A percentile compares a stretch with the other conserved stretches of the same genome.
These are phyloP conservation scores for Eumerus sabulonum DNA, from an alignment of 2,888 invertebrate species.

Conservation along the genomic window DNA sequence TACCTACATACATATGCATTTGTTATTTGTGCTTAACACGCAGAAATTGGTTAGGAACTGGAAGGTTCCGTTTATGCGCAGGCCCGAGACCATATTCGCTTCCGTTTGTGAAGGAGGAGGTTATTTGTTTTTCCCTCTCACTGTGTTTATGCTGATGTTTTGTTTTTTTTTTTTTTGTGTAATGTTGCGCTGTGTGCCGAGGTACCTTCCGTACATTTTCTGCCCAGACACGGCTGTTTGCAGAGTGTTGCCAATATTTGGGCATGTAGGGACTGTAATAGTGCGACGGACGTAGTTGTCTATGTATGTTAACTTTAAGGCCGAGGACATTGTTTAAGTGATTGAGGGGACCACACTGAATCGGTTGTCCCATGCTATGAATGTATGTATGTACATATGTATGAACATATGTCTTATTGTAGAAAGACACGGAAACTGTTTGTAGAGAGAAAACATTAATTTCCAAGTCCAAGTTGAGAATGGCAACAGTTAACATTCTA, in stretches of 20 bases:
- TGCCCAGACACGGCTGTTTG: neutral
- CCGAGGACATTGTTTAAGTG: too few relatives aligned
- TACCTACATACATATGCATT: slow-evolving; percentile 9
- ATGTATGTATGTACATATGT: too few relatives aligned
- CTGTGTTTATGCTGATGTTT: slow-evolving; percentile 20
- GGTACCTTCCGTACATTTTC: slow-evolving; percentile 5
- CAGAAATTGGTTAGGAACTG: slow-evolving; percentile 6
- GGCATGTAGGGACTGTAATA: neutral
- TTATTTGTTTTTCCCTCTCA: slow-evolving; percentile 8
- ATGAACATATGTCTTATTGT: too few relatives aligned
- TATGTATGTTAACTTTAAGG: too few relatives aligned
- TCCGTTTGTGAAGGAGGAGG: slow-evolving; percentile 15
- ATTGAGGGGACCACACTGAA: too few relatives aligned
- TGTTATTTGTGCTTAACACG: slow-evolving; percentile 19
- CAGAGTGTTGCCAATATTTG: slow-evolving; percentile 55
- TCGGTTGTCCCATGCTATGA: too few relatives aligned
- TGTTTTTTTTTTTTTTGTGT: too few relatives aligned
- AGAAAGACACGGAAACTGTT: too few relatives aligned
- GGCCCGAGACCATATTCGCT: slow-evolving; percentile 24
- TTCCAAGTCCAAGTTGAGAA: too few relatives aligned
- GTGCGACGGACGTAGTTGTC: neutral
- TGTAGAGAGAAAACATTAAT: too few relatives aligned
- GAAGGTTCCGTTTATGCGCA: slow-evolving; percentile 31
- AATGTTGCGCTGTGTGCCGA: slow-evolving; percentile 27
- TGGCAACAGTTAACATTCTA: too few relatives aligned